Base-by-base conservation (phyloP, 2,113 vertebrate genomes). In the Reinhardtius hippoglossoides region DNA sequence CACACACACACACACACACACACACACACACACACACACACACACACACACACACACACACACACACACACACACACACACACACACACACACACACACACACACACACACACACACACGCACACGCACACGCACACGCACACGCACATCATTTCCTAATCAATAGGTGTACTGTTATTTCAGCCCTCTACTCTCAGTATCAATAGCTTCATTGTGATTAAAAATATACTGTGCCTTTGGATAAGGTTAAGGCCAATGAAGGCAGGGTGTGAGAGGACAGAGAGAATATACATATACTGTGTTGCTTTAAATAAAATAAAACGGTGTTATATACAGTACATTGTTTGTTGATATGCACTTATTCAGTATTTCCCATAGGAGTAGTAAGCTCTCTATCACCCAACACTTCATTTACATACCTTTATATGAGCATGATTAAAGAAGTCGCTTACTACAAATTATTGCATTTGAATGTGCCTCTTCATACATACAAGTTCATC, bases 121-220 rank as follows among this genome's bases (percentile, higher is more conserved):
- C n/a, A n/a, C n/a, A n/a, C n/a, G n/a, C n/a, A n/a, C n/a, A n/a
- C n/a, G n/a, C n/a, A n/a, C n/a, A n/a, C n/a, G 66, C 78, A 71
- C 71, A 66, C 9, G n/a, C 14, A 81, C 57, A 82, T 23, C 55
- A 74, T 64, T 78, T 74, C 78, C 78, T 73, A 56, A 88, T 93
- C 91, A 82, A 93, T 91, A 89, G 21, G 2, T 60, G 57, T 85
- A 65, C 73, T 89, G 84, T 87, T 88, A 92, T 91, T 93, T 92
- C 83, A 83, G 76, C 80, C 62, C 64, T 70, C 6, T 31, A 31
- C 31, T 31, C 75, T 63, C 9, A 26, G 72, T 81, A 88, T 89
- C 81, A 82, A 76, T 79, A 60, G 72, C 23, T 74, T 55, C n/a
- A 3, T 64, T 87, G 90, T 82, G 84, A 92, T 92, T 89, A 79